Percentiles rank a stretch among this genome's conserved stretches.
phyloP scores from a whole-genome alignment of 2,113 vertebrate genomes.

The Aleadryas rufinucha region DNA sequence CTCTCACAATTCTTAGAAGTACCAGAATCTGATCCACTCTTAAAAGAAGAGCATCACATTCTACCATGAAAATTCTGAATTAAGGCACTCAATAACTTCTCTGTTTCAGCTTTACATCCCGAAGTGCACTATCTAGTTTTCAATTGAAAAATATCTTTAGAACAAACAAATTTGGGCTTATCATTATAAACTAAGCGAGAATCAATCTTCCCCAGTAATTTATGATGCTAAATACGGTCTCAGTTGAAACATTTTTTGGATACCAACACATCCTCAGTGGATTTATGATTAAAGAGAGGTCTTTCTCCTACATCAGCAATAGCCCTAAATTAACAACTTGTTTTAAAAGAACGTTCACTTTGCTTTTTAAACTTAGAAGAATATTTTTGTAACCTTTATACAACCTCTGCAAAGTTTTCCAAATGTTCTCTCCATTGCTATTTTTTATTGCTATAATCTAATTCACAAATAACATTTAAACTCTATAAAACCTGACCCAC shows the following conservation, averaged over 20 bases:
- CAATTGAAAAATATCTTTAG: neutral
- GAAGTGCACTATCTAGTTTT: neutral
- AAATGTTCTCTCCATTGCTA: conserved; percentile 26
- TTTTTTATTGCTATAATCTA: conserved; percentile 57
- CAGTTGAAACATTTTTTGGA: conserved; percentile 30
- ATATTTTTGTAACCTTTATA: conserved; percentile 52
- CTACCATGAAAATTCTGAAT: neutral
- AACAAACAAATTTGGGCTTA: conserved; percentile 22
- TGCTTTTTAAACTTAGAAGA: conserved; percentile 37
- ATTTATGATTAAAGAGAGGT: conserved; percentile 29
- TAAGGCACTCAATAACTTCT: neutral
- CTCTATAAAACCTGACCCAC: conserved; percentile 32
- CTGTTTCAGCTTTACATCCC: neutral
- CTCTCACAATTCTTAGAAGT: neutral
- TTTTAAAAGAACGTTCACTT: conserved; percentile 33
- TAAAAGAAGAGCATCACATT: neutral
- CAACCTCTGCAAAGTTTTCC: conserved; percentile 22
- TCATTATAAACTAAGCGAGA: neutral
- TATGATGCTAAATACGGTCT: neutral
- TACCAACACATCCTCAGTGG: conserved; percentile 20
- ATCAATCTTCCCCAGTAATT: conserved; percentile 2
- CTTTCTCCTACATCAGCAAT: conserved; percentile 11
- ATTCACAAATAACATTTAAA: conserved; percentile 49
- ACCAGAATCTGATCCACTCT: neutral
- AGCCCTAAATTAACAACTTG: conserved; percentile 44